Base-by-base conservation (phyloP, 2,888 invertebrate species). In the Watsonalla cultraria region DNA sequence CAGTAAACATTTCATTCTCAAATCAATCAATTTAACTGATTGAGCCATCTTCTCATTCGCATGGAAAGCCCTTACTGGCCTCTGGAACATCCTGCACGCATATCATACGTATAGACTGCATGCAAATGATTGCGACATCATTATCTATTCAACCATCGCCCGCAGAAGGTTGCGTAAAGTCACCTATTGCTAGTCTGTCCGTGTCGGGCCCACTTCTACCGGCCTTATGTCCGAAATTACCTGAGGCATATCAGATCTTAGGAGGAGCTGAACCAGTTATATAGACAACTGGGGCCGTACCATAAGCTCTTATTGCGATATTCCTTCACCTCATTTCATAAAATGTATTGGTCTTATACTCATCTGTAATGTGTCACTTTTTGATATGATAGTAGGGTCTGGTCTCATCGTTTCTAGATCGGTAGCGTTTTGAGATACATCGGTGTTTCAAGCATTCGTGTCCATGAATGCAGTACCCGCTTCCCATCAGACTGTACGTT, bases 191-290 rank as follows among this genome's bases (percentile, higher is more conserved):
- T 62, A 76, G 75, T 78, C 78, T 53, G 56, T 45, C 42, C 52
- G 65, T 61, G 56, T 56, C 57, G 14, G 54, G 58, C 55, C 65
- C 68, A 72, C 74, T 78, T 78, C 76, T 77, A 76, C 72, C 58
- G 60, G 59, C 56, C 61, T 62, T 58, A 75, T 81, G 80, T 83
- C 81, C 80, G 80, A 79, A 11, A 42, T 42, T 42, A 11, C 42
- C 11, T 11, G 42, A 42, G 5, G 42, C 42, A 2, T 42, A 11
- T 11, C 42, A 8, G 8, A 42, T 42, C 5, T 11, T 11, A 1
- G 42, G 42, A 42, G 11, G 42, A 11, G 11, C 11, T 5, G 2
- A 5, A 2, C 5, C 42, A 24, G 24, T 24, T 24, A 24, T 24
- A 24, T 7, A 11, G 11, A 42, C 11, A 11, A 42, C 11, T 42